Conservation (phyloP, 2,888 invertebrate genomes). For the Melanostoma mellinum region DNA sequence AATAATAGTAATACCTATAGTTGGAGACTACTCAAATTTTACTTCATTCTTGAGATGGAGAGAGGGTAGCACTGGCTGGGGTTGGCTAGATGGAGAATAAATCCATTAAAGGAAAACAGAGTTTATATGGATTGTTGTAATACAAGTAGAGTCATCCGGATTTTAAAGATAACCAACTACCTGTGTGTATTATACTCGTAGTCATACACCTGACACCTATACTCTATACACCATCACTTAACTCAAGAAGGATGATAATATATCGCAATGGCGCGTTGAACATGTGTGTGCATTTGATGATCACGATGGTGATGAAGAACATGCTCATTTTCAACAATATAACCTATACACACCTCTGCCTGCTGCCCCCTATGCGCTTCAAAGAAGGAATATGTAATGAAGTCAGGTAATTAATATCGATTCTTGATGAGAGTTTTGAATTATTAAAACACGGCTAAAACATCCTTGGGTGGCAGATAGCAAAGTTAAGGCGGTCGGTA, state of each 20-base stretch:
- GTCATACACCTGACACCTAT: conserved; percentile 51
- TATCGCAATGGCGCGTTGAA: conserved; percentile 10
- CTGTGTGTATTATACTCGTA: conserved; percentile 29
- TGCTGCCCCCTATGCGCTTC: conserved; percentile 44
- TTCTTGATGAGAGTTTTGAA: conserved; percentile 73
- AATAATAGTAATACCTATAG: conserved; percentile 62
- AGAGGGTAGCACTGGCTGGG: not conserved
- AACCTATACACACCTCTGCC: conserved; percentile 8
- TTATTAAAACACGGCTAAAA: conserved; percentile 72
- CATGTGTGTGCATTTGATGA: conserved; percentile 36
- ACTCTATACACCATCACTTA: conserved; percentile 62
- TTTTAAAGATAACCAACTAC: conserved; percentile 10
- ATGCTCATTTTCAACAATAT: conserved; percentile 5
- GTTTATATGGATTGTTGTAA: conserved; percentile 41
- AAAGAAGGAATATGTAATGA: conserved; percentile 74
- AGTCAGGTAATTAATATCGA: conserved; percentile 75
- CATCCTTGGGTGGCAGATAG: conserved; percentile 24
- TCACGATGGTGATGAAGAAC: conserved; percentile 21
- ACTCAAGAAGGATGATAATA: conserved; percentile 53
- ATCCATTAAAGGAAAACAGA: conserved; percentile 66
- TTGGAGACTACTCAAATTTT: conserved; percentile 53
- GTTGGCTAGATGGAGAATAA: conserved; percentile 46
- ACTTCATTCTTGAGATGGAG: conserved; percentile 20
- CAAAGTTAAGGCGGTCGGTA: too few species aligned
- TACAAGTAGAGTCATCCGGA: conserved; percentile 43